A percentile compares a stretch with the other conserved stretches of the same genome.
Evolutionary conservation across 2,888 invertebrate species (phyloP).

Genomic region (Cerceris ruficornis): DNA sequence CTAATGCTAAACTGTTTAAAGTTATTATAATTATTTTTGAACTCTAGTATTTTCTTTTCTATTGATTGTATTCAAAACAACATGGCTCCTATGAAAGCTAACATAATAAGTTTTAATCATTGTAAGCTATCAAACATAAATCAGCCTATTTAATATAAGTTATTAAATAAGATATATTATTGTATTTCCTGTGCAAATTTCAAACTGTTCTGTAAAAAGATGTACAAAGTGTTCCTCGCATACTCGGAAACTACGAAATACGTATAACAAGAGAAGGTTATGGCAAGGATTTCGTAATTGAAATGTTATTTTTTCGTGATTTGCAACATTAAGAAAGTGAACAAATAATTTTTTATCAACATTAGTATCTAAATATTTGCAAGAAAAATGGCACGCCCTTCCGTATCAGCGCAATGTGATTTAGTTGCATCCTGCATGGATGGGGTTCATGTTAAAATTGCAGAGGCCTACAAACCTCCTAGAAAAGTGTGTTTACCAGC

Average conservation of each 20-base stretch:
- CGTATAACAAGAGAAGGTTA: constrained; percentile 34
- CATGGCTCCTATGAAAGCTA: constrained; percentile 18
- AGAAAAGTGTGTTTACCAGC: constrained; percentile 86
- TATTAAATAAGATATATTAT: constrained; percentile 10
- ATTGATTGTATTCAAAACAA: constrained; percentile 25
- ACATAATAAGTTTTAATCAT: constrained; percentile 16
- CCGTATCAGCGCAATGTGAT: constrained; percentile 75
- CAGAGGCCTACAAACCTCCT: constrained; percentile 93
- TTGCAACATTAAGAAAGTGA: background rate
- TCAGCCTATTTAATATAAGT: constrained; percentile 9
- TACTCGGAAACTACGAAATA: background rate
- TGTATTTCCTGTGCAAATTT: background rate
- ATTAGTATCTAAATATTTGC: constrained; percentile 1
- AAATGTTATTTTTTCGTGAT: background rate
- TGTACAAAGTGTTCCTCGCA: background rate
- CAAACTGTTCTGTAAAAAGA: constrained; percentile 2
- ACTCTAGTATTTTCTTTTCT: background rate
- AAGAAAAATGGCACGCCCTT: constrained; percentile 72
- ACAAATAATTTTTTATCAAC: background rate
- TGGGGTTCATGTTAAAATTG: constrained; percentile 93
- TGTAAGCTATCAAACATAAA: constrained; percentile 26
- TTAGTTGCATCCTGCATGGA: constrained; percentile 87
- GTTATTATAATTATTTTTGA: background rate
- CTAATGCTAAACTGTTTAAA: too few relatives aligned
- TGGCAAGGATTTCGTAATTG: constrained; percentile 15